These are phyloP conservation scores for Platycheirus rosarum DNA, from an alignment of 2,888 invertebrate species.

Conservation along the genomic window DNA sequence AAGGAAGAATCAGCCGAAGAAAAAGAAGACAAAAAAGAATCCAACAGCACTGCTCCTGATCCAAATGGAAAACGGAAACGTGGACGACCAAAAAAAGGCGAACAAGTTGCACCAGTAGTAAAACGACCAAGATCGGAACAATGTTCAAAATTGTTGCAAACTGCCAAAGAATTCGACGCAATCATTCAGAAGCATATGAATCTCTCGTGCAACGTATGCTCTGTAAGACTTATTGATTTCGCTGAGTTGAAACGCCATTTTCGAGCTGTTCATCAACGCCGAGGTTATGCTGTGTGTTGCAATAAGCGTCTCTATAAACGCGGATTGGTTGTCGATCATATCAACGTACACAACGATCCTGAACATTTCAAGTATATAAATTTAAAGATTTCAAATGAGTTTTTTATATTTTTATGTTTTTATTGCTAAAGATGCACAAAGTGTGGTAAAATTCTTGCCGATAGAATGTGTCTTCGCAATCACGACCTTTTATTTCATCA, in stretches of 20 bases:
- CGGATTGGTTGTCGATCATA: slow-evolving; percentile 75
- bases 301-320: slow-evolving; percentile 75
- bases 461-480: slow-evolving; percentile 74
- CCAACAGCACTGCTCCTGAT: background rate
- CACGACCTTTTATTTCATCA: slow-evolving; percentile 74
- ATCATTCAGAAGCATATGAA: slow-evolving; percentile 75
- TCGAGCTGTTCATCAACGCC: slow-evolving; percentile 69
- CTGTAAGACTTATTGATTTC: slow-evolving; percentile 64
- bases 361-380: slow-evolving; percentile 74
- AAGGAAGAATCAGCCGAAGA: background rate
- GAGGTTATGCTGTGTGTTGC: slow-evolving; percentile 76
- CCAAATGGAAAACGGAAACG: slow-evolving; percentile 36
- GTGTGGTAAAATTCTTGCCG: slow-evolving; percentile 73
- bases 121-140: slow-evolving; percentile 46
- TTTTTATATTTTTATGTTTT: too few species aligned
- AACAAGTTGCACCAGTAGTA: slow-evolving; percentile 42
- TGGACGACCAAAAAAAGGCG: slow-evolving; percentile 60
- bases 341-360: slow-evolving; percentile 75
- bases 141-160: slow-evolving; percentile 40
- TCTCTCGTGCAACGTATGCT: slow-evolving; percentile 75
- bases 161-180: slow-evolving; percentile 72
- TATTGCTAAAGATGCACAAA: slow-evolving; percentile 74
- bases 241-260: slow-evolving; percentile 74
- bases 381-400: slow-evolving; percentile 27
- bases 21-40: background rate